Conservation (phyloP, 2,113 vertebrate species). For the Pluvialis apricaria region DNA sequence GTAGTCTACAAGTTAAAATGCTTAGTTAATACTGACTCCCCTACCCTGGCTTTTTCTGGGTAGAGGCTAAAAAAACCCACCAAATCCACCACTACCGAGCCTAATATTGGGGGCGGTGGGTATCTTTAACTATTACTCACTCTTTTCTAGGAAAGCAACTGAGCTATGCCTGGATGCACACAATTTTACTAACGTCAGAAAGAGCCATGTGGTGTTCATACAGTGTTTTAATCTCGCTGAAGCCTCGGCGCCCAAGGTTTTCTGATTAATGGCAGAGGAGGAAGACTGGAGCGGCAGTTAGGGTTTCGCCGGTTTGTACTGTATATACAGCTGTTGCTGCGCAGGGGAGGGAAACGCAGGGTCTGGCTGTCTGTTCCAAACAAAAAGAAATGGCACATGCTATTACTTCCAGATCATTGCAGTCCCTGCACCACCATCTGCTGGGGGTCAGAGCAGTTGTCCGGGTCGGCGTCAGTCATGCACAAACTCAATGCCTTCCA, state of each 20-base stretch:
- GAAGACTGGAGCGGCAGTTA: conserved; percentile 50
- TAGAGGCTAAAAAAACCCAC: background rate
- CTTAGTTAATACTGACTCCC: background rate
- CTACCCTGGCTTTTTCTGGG: background rate
- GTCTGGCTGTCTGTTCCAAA: conserved; percentile 77
- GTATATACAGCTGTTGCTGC: conserved; percentile 67
- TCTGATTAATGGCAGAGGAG: background rate
- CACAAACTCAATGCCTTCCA: conserved; percentile 72
- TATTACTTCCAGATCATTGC: conserved; percentile 88
- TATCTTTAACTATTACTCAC: background rate
- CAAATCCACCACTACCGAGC: background rate
- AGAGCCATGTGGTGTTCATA: background rate
- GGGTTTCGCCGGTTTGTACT: conserved; percentile 24
- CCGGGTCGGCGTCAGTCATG: conserved; percentile 78
- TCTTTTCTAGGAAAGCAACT: background rate
- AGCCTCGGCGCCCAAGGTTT: background rate
- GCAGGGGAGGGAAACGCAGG: conserved; percentile 45
- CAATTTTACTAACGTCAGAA: background rate
- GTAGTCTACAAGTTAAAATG: background rate
- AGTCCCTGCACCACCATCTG: conserved; percentile 84
- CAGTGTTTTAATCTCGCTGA: background rate
- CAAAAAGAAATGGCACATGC: conserved; percentile 89
- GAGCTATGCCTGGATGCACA: background rate
- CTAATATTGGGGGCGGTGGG: background rate
- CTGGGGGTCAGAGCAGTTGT: conserved; percentile 85